phyloP scores from a whole-genome alignment of 2,113 vertebrate species.

The Amia ocellicauda region DNA sequence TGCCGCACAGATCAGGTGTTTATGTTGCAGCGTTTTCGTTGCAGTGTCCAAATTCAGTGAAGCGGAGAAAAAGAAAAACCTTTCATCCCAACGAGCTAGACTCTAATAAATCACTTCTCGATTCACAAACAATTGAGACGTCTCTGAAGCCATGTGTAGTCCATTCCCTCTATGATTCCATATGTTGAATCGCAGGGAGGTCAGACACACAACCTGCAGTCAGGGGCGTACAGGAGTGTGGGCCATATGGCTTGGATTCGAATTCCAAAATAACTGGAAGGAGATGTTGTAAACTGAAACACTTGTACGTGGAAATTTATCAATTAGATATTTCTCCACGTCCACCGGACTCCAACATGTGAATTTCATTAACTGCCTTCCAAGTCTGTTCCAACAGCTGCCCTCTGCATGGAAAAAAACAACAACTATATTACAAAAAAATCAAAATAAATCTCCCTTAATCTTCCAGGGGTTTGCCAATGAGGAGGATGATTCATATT shows the following conservation, averaged over 20 bases:
- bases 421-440: no score
- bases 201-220: conserved; percentile 52
- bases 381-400: neutral
- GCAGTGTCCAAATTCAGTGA: no score
- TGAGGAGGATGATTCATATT: no score
- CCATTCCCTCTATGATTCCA: conserved; percentile 38
- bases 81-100: no score
- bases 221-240: conserved; percentile 22
- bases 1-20: no score
- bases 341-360: neutral
- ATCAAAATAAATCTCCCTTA: no score
- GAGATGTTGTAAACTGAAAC: conserved; percentile 34
- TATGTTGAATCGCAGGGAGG: conserved; percentile 24
- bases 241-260: conserved; percentile 44
- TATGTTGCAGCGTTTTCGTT: no score
- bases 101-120: no score
- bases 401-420: neutral
- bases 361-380: neutral
- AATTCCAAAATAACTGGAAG: conserved; percentile 31
- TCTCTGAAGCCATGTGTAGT: conserved; percentile 6
- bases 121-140: no score
- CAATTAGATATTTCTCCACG: conserved; percentile 33
- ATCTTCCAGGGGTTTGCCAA: no score
- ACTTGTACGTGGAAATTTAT: conserved; percentile 32
- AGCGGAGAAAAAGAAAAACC: no score